phyloP scores from a whole-genome alignment of 2,797 vertebrate genomes.

The Borostomias antarcticus region DNA sequence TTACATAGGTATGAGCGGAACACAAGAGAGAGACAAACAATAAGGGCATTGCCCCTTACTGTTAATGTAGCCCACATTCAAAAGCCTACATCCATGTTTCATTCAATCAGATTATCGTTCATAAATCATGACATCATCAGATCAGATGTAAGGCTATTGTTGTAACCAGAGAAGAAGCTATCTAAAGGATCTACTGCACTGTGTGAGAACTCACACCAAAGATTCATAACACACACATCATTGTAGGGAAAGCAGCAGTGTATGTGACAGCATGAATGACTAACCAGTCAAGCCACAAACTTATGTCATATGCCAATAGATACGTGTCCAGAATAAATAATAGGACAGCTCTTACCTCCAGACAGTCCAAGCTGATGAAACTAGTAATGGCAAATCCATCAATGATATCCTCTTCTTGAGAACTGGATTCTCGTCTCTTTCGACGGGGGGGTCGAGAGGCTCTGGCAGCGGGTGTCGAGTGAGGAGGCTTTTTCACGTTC shows the following conservation, averaged over 20 bases:
- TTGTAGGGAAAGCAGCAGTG: conserved; percentile 1
- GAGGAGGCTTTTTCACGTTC: conserved; percentile 74
- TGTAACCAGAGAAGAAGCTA: too few relatives aligned
- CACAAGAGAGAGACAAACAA: too few relatives aligned
- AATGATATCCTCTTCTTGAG: conserved; percentile 96
- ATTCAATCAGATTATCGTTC: too few relatives aligned
- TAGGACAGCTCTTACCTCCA: conserved; percentile 82
- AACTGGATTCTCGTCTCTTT: conserved; percentile 91
- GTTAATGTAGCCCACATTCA: too few relatives aligned
- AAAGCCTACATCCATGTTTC: too few relatives aligned
- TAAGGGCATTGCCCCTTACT: too few relatives aligned
- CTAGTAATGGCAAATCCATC: conserved; percentile 96
- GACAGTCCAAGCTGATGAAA: conserved; percentile 91
- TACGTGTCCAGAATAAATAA: conserved; percentile 26
- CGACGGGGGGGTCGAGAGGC: conserved; percentile 83
- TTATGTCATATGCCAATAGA: conserved; percentile 23
- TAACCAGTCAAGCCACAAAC: conserved; percentile 30
- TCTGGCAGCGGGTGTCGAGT: conserved; percentile 79
- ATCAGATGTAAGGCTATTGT: too few relatives aligned
- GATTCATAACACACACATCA: too few relatives aligned
- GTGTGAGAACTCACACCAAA: too few relatives aligned
- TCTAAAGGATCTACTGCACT: too few relatives aligned
- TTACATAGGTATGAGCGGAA: too few relatives aligned
- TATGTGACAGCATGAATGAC: conserved; percentile 15
- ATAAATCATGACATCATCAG: too few relatives aligned